These are phyloP conservation scores for Prolemur simus DNA, from an alignment of 2,113 vertebrate genomes.

Conservation along the genomic window DNA sequence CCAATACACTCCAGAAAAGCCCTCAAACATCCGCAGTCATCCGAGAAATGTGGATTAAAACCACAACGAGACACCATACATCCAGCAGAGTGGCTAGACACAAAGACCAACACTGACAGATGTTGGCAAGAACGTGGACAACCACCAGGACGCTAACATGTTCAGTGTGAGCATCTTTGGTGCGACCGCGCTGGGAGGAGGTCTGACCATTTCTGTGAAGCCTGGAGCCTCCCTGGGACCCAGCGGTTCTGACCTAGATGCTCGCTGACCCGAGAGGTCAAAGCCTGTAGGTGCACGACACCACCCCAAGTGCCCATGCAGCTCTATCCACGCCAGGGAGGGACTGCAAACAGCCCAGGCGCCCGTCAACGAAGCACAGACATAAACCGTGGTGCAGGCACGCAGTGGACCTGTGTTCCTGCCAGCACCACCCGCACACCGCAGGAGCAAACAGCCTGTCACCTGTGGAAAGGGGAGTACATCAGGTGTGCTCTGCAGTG, in stretches of 20 bases:
- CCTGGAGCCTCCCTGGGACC: neutral
- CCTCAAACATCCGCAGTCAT: neutral
- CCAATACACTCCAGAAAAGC: neutral
- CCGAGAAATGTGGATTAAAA: neutral
- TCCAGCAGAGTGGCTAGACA: neutral
- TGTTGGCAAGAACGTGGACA: too few relatives aligned
- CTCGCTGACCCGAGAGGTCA: neutral
- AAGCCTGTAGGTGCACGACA: fast-evolving
- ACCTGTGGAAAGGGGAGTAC: neutral
- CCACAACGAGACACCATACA: neutral
- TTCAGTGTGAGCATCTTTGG: neutral
- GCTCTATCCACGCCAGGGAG: fast-evolving
- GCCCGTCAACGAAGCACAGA: neutral
- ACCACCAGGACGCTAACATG: fast-evolving
- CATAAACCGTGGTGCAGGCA: neutral
- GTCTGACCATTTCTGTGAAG: too few relatives aligned
- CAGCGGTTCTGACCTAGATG: too few relatives aligned
- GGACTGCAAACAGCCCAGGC: neutral
- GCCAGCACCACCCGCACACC: fast-evolving
- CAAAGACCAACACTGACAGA: neutral
- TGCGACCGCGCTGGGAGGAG: neutral
- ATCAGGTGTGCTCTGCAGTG: fast-evolving
- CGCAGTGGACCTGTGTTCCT: fast-evolving
- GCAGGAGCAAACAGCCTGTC: fast-evolving
- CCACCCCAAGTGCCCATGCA: too few relatives aligned